Evolutionary conservation across 2,888 invertebrate genomes (phyloP).

Genomic region (Agrotis puta): DNA sequence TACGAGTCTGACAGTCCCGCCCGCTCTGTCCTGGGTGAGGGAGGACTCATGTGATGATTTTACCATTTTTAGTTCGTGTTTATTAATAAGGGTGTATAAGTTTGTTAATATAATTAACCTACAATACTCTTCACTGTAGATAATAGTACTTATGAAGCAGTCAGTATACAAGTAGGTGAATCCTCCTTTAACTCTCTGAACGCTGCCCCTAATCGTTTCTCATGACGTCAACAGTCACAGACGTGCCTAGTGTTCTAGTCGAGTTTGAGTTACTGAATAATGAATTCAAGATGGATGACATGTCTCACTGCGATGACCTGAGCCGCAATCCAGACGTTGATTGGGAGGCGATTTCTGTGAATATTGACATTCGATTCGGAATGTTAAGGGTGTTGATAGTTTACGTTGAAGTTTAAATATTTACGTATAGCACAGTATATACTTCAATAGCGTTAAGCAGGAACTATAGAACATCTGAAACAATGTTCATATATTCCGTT

Average conservation of each 20-base stretch:
- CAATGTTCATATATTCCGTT: too few relatives aligned
- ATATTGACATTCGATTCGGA: constrained; percentile 10
- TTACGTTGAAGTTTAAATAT: neutral
- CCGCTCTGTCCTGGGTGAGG: too few relatives aligned
- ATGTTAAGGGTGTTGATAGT: neutral
- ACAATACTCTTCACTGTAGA: neutral
- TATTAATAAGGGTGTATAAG: too few relatives aligned
- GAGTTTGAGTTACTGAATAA: constrained; percentile 19
- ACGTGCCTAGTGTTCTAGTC: neutral
- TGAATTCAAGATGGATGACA: constrained; percentile 37
- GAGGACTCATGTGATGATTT: too few relatives aligned
- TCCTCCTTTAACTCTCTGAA: neutral
- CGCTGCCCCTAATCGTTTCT: neutral
- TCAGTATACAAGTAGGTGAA: neutral
- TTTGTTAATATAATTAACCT: neutral
- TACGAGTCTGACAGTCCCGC: too few relatives aligned
- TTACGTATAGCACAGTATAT: neutral
- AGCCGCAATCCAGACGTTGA: constrained; percentile 26
- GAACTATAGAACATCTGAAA: too few relatives aligned
- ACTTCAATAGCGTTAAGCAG: too few relatives aligned
- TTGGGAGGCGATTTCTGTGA: constrained; percentile 8
- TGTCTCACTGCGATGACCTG: constrained; percentile 11
- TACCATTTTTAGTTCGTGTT: too few relatives aligned
- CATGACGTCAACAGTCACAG: constrained; percentile 1
- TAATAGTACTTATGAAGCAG: neutral